phyloP scores from a whole-genome alignment of 2,797 vertebrate species.

The Anabas testudineus region DNA sequence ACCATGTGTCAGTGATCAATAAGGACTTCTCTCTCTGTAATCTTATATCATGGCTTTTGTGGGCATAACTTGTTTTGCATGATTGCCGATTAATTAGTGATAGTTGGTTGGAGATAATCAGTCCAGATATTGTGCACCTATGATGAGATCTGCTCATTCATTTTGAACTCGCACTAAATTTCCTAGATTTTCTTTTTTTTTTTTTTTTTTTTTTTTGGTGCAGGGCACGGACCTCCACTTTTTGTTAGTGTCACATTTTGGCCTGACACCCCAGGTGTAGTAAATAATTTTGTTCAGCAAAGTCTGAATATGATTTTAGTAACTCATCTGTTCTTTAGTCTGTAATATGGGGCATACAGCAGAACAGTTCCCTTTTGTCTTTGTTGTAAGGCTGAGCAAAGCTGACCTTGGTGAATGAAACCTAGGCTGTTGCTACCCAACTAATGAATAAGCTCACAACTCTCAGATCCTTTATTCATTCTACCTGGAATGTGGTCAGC shows the following conservation, averaged over 20 bases:
- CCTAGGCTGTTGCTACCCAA: constrained; percentile 24
- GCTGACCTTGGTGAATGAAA: constrained; percentile 44
- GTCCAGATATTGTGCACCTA: background rate
- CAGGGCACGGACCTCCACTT: background rate
- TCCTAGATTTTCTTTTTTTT: too few species aligned
- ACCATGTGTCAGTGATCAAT: background rate
- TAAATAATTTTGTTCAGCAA: background rate
- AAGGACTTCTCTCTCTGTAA: background rate
- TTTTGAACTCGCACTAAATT: too few species aligned
- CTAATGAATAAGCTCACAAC: constrained; percentile 20
- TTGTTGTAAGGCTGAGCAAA: constrained; percentile 22
- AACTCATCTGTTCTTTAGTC: background rate
- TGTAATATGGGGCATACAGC: background rate
- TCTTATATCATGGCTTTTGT: background rate
- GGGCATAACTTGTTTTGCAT: background rate
- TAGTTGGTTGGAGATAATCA: constrained; percentile 1
- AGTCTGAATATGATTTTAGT: background rate
- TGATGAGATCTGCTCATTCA: background rate
- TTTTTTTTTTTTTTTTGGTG: background rate
- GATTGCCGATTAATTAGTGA: background rate
- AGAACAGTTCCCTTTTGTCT: constrained; percentile 45
- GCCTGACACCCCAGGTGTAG: background rate
- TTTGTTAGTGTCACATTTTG: constrained; percentile 2
- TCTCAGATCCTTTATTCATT: constrained; percentile 27
- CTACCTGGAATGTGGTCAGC: constrained; percentile 13